phyloP scores from a whole-genome alignment of 1,140 invertebrate genomes.

The Heliconius congener region DNA sequence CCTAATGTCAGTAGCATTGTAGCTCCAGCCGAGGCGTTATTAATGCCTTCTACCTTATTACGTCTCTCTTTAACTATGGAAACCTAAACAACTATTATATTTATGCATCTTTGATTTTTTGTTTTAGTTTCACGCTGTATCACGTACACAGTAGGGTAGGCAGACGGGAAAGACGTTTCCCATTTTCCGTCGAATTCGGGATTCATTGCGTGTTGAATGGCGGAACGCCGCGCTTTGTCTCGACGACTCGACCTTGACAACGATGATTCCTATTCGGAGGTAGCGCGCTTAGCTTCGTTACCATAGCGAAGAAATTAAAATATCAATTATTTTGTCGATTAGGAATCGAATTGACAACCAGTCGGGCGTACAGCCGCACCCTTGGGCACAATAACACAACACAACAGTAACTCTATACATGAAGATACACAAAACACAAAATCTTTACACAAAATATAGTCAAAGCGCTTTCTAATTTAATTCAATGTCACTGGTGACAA shows the following conservation, averaged over 20 bases:
- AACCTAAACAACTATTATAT: neutral
- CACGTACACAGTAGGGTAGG: too few relatives aligned
- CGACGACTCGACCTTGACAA: too few relatives aligned
- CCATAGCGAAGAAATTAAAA: neutral
- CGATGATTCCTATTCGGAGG: too few relatives aligned
- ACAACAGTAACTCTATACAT: too few relatives aligned
- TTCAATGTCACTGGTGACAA: constrained; percentile 23
- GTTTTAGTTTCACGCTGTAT: too few relatives aligned
- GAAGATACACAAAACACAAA: neutral
- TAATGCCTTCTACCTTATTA: constrained; percentile 12
- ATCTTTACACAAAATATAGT: neutral
- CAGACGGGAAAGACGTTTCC: too few relatives aligned
- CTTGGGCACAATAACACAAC: neutral
- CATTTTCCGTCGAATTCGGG: too few relatives aligned
- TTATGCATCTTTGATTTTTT: neutral
- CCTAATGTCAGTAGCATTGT: constrained; percentile 7
- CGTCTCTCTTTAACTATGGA: neutral
- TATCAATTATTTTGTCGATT: neutral
- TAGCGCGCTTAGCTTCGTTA: neutral
- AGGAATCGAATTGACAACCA: neutral
- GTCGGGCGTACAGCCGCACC: neutral
- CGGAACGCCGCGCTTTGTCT: neutral
- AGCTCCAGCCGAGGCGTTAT: neutral
- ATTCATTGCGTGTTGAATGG: too few relatives aligned
- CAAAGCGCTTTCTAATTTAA: constrained; percentile 13